These are phyloP conservation scores for Apeltes quadracus DNA, from an alignment of 2,113 vertebrate species.

Conservation along the genomic window DNA sequence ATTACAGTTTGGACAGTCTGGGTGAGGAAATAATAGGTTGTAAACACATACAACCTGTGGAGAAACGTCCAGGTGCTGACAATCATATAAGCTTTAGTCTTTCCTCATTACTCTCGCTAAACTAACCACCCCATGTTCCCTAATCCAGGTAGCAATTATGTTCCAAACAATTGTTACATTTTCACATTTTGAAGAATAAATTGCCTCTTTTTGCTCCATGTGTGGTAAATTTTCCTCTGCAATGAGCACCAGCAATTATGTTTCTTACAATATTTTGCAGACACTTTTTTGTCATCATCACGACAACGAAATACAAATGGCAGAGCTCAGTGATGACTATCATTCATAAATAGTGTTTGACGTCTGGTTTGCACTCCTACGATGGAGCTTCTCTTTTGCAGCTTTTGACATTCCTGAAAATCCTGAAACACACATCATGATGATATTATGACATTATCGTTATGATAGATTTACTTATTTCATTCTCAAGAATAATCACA, in stretches of 20 bases:
- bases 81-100: not conserved
- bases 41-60: not conserved
- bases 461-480: not conserved
- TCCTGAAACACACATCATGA: not conserved
- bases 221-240: not conserved
- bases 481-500: conserved; percentile 1
- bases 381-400: not conserved
- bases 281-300: not conserved
- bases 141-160: conserved; percentile 2
- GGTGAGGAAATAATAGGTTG: not conserved
- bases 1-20: not conserved
- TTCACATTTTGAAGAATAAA: not conserved
- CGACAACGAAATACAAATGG: conserved; percentile 7
- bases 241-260: not conserved
- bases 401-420: not conserved
- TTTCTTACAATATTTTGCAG: conserved; percentile 4
- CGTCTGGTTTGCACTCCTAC: conserved; percentile 4
- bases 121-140: not conserved
- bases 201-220: conserved; percentile 2
- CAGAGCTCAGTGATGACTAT: not conserved
- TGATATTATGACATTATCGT: not conserved
- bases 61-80: not conserved
- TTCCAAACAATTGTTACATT: not conserved
- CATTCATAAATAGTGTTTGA: not conserved
- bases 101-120: conserved; percentile 6